phyloP scores from a whole-genome alignment of 2,113 vertebrate genomes.

The Phocoena sinus region DNA sequence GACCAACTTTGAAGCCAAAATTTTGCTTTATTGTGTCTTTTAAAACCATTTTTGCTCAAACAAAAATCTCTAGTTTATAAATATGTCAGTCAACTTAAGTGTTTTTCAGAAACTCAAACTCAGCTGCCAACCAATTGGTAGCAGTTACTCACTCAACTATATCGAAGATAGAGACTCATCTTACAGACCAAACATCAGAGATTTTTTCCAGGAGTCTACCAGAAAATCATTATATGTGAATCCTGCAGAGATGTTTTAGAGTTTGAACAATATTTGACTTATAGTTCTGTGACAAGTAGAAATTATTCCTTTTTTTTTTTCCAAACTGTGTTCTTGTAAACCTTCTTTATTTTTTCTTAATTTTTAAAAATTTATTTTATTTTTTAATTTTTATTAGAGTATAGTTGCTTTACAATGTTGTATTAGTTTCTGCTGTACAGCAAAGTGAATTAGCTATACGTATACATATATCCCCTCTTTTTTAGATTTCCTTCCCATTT shows the following conservation, averaged over 20 bases:
- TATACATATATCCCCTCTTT: neutral
- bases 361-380: neutral
- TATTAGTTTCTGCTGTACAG: neutral
- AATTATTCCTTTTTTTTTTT: neutral
- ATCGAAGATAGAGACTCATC: neutral
- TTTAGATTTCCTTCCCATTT: neutral
- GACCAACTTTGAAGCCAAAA: neutral
- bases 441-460: neutral
- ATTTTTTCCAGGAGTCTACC: neutral
- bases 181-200: neutral
- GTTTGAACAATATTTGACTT: neutral
- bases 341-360: neutral
- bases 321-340: neutral
- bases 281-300: neutral
- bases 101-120: neutral
- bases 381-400: neutral
- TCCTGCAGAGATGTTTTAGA: neutral
- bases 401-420: neutral
- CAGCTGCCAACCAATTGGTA: neutral
- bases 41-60: neutral
- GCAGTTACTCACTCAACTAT: neutral
- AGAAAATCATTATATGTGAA: neutral
- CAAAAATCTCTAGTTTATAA: neutral
- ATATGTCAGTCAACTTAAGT: neutral
- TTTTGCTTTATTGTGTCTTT: neutral